phyloP scores from a whole-genome alignment of 2,797 vertebrate genomes.

The Gobionotothen gibberifrons region DNA sequence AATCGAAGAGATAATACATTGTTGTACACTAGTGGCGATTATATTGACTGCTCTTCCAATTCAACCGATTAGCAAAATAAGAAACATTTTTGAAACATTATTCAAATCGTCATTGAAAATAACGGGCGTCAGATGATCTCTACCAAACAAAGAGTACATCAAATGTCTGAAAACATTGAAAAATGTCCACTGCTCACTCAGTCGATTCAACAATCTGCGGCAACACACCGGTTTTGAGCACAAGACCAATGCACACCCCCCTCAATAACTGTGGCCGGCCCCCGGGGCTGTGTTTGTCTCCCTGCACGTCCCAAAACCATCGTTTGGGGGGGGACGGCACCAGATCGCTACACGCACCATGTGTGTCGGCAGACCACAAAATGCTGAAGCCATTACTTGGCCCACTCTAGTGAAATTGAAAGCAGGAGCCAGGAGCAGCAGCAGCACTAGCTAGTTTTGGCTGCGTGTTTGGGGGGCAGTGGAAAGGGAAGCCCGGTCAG shows the following conservation, averaged over 20 bases:
- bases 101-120: too few species aligned
- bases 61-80: too few species aligned
- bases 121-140: too few species aligned
- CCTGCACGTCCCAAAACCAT: constrained; percentile 47
- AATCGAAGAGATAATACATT: too few species aligned
- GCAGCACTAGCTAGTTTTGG: constrained; percentile 75
- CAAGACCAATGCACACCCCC: constrained; percentile 49
- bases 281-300: constrained; percentile 63
- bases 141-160: too few species aligned
- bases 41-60: too few species aligned
- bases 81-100: too few species aligned
- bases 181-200: constrained; percentile 17
- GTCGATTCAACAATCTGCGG: constrained; percentile 36
- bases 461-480: constrained; percentile 60
- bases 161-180: too few species aligned
- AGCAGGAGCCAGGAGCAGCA: constrained; percentile 79
- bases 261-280: constrained; percentile 51
- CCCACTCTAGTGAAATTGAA: constrained; percentile 80
- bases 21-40: too few species aligned
- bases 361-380: constrained; percentile 82
- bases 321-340: constrained; percentile 26
- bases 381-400: constrained; percentile 79
- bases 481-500: constrained; percentile 71
- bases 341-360: constrained; percentile 76
- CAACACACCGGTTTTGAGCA: constrained; percentile 41